Percentiles rank a stretch among this genome's conserved stretches.
phyloP scores from a whole-genome alignment of 2,888 invertebrate species.

The Melitaea athalia region DNA sequence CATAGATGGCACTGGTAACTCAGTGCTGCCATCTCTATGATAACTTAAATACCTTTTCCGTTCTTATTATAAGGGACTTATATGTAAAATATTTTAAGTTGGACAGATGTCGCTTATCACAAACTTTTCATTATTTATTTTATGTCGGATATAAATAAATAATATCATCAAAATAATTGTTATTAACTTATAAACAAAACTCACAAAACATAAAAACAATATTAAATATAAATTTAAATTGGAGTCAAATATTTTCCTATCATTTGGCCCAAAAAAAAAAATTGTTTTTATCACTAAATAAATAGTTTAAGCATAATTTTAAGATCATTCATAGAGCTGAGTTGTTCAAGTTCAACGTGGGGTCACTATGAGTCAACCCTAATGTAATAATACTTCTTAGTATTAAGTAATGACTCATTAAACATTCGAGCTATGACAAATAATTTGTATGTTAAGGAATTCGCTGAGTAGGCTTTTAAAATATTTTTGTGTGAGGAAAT shows the following conservation, averaged over 20 bases:
- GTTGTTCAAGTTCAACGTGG: slow-evolving; percentile 15
- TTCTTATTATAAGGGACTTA: background rate
- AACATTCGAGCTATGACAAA: slow-evolving; percentile 7
- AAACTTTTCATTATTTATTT: too few species aligned
- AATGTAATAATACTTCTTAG: slow-evolving; percentile 13
- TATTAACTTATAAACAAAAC: too few species aligned
- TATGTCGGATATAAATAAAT: too few species aligned
- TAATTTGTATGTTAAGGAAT: background rate
- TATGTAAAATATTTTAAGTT: background rate
- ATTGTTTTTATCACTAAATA: background rate
- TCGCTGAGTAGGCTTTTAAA: background rate
- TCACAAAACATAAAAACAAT: too few species aligned
- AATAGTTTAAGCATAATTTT: background rate
- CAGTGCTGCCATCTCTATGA: slow-evolving; percentile 30
- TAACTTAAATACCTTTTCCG: background rate
- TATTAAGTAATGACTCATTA: slow-evolving; percentile 29
- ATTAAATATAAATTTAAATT: too few species aligned
- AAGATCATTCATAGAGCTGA: background rate
- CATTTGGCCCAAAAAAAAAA: too few species aligned
- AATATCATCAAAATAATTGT: too few species aligned
- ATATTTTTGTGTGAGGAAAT: too few species aligned
- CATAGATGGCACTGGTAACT: slow-evolving; percentile 24
- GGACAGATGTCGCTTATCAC: slow-evolving; percentile 18
- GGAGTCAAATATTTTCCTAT: too few species aligned
- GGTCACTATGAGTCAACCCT: slow-evolving; percentile 19